These are phyloP conservation scores for Flabesymbios commensalis DNA, from an alignment of 2,888 invertebrate genomes.

Conservation along the genomic window DNA sequence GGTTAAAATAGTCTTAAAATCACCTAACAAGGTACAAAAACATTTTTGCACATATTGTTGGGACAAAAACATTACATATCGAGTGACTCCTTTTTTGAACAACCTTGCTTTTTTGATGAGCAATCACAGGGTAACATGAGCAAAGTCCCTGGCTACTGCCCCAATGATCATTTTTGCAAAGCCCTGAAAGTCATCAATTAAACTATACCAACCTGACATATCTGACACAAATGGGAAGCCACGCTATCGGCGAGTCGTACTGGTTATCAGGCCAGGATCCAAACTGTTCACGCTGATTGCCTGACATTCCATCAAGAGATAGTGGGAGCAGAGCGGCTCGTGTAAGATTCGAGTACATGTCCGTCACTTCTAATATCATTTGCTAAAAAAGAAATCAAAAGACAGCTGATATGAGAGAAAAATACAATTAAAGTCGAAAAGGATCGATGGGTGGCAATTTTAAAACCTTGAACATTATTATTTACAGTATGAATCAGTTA, in stretches of 20 bases:
- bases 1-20: not conserved
- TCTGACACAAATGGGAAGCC: conserved; percentile 80
- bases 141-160: too few relatives aligned
- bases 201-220: conserved; percentile 67
- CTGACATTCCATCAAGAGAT: conserved; percentile 64
- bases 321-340: conserved; percentile 74
- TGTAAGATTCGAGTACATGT: conserved; percentile 75
- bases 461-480: too few relatives aligned
- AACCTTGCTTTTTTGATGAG: too few relatives aligned
- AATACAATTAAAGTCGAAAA: too few relatives aligned
- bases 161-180: too few relatives aligned
- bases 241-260: conserved; percentile 62
- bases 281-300: conserved; percentile 61
- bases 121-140: too few relatives aligned
- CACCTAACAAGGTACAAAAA: not conserved
- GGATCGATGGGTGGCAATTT: too few relatives aligned
- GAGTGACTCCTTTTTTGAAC: too few relatives aligned
- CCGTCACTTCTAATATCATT: conserved; percentile 79
- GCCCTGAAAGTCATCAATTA: too few relatives aligned
- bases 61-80: not conserved
- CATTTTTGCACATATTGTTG: not conserved
- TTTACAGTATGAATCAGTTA: too few relatives aligned
- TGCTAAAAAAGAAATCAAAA: too few relatives aligned
- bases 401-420: too few relatives aligned
- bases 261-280: conserved; percentile 64